Base-by-base conservation (phyloP, 1,140 invertebrate species). In the Hormaphis cornu region DNA sequence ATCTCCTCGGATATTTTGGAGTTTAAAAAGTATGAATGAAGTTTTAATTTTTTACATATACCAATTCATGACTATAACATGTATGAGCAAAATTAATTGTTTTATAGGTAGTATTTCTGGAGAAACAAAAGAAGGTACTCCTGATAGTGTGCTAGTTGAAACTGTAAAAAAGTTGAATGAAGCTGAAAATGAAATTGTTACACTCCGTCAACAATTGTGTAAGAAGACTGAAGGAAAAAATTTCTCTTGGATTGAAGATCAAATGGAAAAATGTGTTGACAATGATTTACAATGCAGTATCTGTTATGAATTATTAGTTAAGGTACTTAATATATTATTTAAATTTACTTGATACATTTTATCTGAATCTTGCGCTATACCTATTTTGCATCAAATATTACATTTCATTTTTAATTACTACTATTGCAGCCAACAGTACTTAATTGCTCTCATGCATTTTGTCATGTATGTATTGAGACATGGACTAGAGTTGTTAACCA, bases 391-490 rank as follows among this genome's bases (percentile, higher is more conserved):
- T n/a, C n/a, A n/a, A n/a, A n/a, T n/a, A n/a, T n/a, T n/a, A 44
- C 18, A 44, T n/a, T 44, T 7, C 42, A 44, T 44, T 44, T n/a
- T 44, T 44, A 8, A 8, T n/a, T 18, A n/a, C 16, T 8, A 3
- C 28, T 44, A 46, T 66, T 50, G 0, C 18, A 66, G 61, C 61
- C 61, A 22, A 66, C 44, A n/a, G 61, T 66, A 6, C 14, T 66
- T 16, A 66, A 66, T 66, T 66, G 61, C 20, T 50, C 61, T 46
- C 61, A 66, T 66, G 50, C 61, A 50, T 66, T 66, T 33, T 66
- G 61, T 35, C 61, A 48, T 35, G 44, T 50, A 5, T 66, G 61
- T 16, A 66, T 66, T n/a, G 61, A 66, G 4, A 35, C 44, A 35
- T 66, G 61, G 61, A 66, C 61, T 20, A 48, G 44, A 33, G 20